Conservation (phyloP, 2,888 invertebrate species). For the Neoaliturus tenellus region DNA sequence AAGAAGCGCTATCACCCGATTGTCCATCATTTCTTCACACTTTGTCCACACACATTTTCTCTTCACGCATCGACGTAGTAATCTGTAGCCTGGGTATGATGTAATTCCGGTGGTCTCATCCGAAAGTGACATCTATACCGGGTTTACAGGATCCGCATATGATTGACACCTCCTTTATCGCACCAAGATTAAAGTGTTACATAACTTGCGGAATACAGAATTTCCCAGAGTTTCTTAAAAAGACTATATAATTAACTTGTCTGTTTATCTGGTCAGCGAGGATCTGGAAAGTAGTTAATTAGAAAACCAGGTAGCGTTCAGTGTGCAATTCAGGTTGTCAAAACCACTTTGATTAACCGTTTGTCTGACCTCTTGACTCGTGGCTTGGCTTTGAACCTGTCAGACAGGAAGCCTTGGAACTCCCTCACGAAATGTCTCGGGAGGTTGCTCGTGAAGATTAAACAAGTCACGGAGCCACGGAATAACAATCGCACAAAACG, state of each 20-base stretch:
- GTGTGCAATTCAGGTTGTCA: neutral
- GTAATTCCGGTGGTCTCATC: neutral
- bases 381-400: constrained; percentile 15
- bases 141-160: neutral
- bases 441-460: no score
- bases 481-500: no score
- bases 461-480: no score
- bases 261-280: neutral
- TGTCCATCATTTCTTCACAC: neutral
- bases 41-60: neutral
- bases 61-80: neutral
- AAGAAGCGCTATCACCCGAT: neutral
- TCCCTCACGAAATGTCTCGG: neutral
- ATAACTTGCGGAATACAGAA: neutral
- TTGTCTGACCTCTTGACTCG: neutral
- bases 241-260: neutral
- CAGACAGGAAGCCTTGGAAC: neutral
- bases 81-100: neutral
- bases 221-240: neutral
- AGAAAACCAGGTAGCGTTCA: neutral
- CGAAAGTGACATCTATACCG: neutral
- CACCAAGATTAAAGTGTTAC: neutral
- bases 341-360: constrained; percentile 5
- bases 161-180: neutral
- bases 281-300: neutral